Conservation (phyloP, 2,797 vertebrate species). For the Psittacula echo region DNA sequence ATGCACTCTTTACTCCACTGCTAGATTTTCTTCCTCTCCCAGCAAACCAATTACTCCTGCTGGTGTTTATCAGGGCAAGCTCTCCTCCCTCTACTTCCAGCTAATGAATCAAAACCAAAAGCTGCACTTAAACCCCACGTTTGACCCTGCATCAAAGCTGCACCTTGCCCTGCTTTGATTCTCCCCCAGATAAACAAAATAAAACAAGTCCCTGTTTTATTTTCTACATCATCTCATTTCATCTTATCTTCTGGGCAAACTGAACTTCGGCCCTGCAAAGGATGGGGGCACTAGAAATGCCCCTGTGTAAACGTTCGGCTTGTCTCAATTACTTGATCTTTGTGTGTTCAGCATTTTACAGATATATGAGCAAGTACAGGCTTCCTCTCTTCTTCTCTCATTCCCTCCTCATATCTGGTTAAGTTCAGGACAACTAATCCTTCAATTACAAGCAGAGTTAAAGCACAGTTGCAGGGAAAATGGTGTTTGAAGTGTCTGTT, state of each 20-base stretch:
- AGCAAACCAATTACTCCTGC: not conserved
- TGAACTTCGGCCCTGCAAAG: slow-evolving; percentile 37
- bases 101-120: slow-evolving; percentile 46
- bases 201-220: slow-evolving; percentile 4
- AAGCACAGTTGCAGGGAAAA: not conserved
- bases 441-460: not conserved
- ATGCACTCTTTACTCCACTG: not conserved
- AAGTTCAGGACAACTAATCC: slow-evolving; percentile 10
- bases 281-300: not conserved
- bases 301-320: slow-evolving; percentile 56
- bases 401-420: not conserved
- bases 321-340: slow-evolving; percentile 52
- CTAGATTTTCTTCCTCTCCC: not conserved
- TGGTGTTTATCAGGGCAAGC: not conserved
- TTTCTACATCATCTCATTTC: slow-evolving; percentile 42
- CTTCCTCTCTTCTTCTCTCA: not conserved
- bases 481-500: not conserved
- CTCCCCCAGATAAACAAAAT: not conserved
- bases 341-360: slow-evolving; percentile 52
- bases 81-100: not conserved
- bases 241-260: slow-evolving; percentile 46
- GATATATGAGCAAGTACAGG: not conserved
- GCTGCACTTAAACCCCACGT: not conserved
- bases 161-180: slow-evolving; percentile 30
- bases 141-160: slow-evolving; percentile 40